Evolutionary conservation across 2,113 vertebrate genomes (phyloP).

Genomic region (Pluvialis apricaria): DNA sequence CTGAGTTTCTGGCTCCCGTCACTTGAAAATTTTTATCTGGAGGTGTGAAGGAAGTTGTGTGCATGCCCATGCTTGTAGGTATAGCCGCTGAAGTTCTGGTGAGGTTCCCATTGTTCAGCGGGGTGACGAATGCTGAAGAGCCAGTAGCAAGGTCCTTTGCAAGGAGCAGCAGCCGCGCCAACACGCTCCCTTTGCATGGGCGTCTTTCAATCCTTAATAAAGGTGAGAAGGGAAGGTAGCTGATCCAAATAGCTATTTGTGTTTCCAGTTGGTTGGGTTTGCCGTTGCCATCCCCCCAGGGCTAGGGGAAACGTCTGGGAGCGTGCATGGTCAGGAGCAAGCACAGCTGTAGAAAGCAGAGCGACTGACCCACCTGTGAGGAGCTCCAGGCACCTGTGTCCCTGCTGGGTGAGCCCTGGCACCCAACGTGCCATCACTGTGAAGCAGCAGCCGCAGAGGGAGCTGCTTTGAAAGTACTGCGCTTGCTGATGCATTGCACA

Average conservation of each 20-base stretch:
- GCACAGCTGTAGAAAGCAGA: neutral
- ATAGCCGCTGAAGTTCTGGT: neutral
- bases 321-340: neutral
- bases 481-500: neutral
- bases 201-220: neutral
- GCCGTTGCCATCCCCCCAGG: neutral
- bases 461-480: neutral
- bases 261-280: neutral
- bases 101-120: neutral
- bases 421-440: neutral
- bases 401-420: neutral
- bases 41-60: neutral
- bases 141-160: neutral
- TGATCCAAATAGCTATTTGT: neutral
- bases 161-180: neutral
- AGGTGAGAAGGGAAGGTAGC: neutral
- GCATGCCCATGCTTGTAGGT: neutral
- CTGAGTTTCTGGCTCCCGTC: neutral
- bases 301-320: neutral
- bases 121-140: neutral
- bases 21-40: neutral
- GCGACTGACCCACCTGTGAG: rapidly evolving
- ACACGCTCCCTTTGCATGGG: neutral
- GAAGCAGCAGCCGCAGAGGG: neutral
- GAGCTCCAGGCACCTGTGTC: neutral